Conservation (phyloP, 2,113 vertebrate species). For the Dendropsophus ebraccatus region DNA sequence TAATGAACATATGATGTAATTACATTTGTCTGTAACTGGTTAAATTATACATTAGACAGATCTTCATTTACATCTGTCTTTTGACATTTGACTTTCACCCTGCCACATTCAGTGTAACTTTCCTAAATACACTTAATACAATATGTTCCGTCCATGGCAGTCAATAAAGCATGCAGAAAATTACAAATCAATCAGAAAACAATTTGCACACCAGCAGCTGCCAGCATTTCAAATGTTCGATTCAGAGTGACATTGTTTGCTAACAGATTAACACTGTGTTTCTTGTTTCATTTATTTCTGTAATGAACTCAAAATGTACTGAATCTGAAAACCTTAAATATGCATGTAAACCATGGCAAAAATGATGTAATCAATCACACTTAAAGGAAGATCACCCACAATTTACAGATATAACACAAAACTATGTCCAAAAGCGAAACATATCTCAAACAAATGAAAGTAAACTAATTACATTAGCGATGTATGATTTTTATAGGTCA, state of each 20-base stretch:
- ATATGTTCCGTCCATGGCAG: slow-evolving; percentile 17
- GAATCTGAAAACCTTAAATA: not conserved
- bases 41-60: not conserved
- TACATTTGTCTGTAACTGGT: not conserved
- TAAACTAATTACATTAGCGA: too few relatives aligned
- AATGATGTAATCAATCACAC: too few relatives aligned
- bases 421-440: too few relatives aligned
- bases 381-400: too few relatives aligned
- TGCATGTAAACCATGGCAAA: not conserved
- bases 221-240: not conserved
- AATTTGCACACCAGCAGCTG: slow-evolving; percentile 16
- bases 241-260: slow-evolving; percentile 27
- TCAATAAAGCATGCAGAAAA: slow-evolving; percentile 13
- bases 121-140: not conserved
- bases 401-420: too few relatives aligned
- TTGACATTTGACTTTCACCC: not conserved
- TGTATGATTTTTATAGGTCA: not conserved
- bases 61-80: not conserved
- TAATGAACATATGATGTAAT: too few relatives aligned
- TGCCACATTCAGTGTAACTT: slow-evolving; percentile 8
- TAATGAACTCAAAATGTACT: not conserved
- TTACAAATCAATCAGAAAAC: slow-evolving; percentile 32
- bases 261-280: slow-evolving; percentile 1
- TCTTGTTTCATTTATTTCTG: not conserved
- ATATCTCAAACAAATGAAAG: too few relatives aligned